Base-by-base conservation (phyloP, 2,888 invertebrate genomes). In the Phania funesta region DNA sequence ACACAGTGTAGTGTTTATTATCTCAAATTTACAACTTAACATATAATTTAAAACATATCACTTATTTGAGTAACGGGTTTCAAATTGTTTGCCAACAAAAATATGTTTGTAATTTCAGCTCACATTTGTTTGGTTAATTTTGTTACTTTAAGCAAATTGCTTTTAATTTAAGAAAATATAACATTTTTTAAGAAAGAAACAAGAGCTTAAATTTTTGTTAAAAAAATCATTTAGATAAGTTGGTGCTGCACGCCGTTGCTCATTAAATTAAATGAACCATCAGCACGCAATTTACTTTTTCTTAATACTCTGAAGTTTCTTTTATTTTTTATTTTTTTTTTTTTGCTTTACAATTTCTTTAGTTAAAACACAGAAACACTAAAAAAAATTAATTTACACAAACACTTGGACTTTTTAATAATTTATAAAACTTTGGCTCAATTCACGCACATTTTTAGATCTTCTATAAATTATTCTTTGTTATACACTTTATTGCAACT, bases 251-350 rank as follows among this genome's bases (percentile, higher is more conserved):
- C 82, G 82, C 82, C 88, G 90, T 88, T 88, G 90, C 90, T 89
- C 89, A 89, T 89, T 90, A 89, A 90, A 89, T 89, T 89, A 89
- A 89, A 89, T 89, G 89, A 90, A 87, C 89, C 89, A 89, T 89
- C 89, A 90, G 89, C 89, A 90, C 90, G 89, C 89, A 90, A 89
- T 88, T 90, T 89, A 87, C 16, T 52, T 38, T 13, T 52, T 38
- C 52, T 82, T 70, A 52, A 75, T 65, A 18, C 35, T 38, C n/a
- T n/a, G n/a, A n/a, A n/a, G n/a, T n/a, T n/a, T n/a, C n/a, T n/a
- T n/a, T n/a, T n/a, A n/a, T n/a, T 38, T 11, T 38, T 68, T 62
- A 68, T 38, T 54, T 22, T 11, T 24, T 65, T 8, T 41, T 26
- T 54, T 38, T 62, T 41, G 22, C 58, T 58, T 65, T 32, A 67